Evolutionary conservation across 92 coral and sea anemone genomes (phyloP), one percentile per base, ranked within the genome.

Genomic region (Paramuricea clavata): DNA sequence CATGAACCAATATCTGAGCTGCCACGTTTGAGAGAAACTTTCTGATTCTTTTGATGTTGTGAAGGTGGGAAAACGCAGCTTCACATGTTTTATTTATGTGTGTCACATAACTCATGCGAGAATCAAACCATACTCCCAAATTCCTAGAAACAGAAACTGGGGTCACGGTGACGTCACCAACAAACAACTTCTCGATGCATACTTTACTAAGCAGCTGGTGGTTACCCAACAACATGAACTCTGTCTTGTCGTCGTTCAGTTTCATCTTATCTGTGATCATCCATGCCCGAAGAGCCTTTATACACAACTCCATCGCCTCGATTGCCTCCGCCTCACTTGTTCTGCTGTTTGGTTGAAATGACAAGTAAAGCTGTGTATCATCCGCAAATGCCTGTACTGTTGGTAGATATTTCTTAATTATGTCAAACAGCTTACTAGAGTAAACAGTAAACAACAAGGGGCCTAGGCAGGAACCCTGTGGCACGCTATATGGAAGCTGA

Each of bases 401-500:
- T 59, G 90, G 90, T 23, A 87, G 86, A 78, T 87, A 44, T 25
- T 52, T 41, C 62, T 87, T 50, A 12, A 87, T 80, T 27, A 87
- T 30, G 74, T 81, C 81, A 81, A 81, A 60, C 5, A 81, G 25
- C 34, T 69, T 49, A 41, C 86, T 79, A 3, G 90, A 54, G 72
- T 87, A 87, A 42, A 81, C 78, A 28, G 86, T 87, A 50, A 36
- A 72, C 54, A 72, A 47, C 30, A 72, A 35, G 19, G 90, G 90
- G 79, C 90, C 71, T 25, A 87, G 41, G 56, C 86, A 78, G 13
- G 74, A 78, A 22, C 86, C 90, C 76, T 79, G 89, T 56, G 85
- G 89, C 30, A 86, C 89, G 7, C 89, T 78, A 30, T 71, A 78
- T 1, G 78, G 19, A 19, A 62, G 85, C 17, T 62, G 50, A 30